These are phyloP conservation scores for Crocuta crocuta DNA, from an alignment of 2,113 vertebrate species.

Conservation along the genomic window DNA sequence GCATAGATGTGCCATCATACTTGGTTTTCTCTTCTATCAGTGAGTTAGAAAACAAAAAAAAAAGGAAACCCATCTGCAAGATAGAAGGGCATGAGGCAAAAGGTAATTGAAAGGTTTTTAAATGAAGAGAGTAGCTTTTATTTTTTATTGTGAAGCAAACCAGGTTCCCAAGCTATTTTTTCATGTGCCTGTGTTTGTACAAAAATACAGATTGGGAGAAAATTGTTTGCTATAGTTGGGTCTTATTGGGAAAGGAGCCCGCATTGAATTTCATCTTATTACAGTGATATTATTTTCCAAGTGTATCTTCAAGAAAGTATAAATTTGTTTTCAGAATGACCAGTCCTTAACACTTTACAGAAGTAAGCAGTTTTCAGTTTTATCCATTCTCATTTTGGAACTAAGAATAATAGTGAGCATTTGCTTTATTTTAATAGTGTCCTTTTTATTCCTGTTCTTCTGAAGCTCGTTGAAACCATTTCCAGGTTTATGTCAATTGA, in stretches of 20 bases:
- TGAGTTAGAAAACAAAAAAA: conserved; percentile 49
- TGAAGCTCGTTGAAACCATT: neutral
- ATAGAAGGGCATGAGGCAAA: conserved; percentile 8
- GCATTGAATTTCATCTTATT: conserved; percentile 40
- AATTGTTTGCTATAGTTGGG: conserved; percentile 50
- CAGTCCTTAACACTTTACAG: conserved; percentile 3
- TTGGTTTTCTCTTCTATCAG: conserved; percentile 17
- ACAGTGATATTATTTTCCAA: conserved; percentile 57
- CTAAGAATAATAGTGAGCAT: conserved; percentile 19
- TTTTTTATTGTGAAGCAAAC: conserved; percentile 36
- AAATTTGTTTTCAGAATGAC: conserved; percentile 62
- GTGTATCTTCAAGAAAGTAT: conserved; percentile 17
- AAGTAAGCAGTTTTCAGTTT: conserved; percentile 42
- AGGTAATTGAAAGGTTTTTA: conserved; percentile 58
- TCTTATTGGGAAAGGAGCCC: neutral
- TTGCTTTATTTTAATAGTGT: conserved; percentile 34
- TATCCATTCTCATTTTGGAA: neutral
- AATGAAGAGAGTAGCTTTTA: conserved; percentile 60
- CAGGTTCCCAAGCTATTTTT: neutral
- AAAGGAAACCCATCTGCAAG: conserved; percentile 54
- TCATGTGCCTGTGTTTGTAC: neutral
- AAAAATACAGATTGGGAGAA: neutral
- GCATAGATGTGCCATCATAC: neutral
- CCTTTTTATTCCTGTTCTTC: conserved; percentile 25
- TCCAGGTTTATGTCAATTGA: neutral